Conservation (phyloP, 2,888 invertebrate species). For the Drosophila diplacantha region DNA sequence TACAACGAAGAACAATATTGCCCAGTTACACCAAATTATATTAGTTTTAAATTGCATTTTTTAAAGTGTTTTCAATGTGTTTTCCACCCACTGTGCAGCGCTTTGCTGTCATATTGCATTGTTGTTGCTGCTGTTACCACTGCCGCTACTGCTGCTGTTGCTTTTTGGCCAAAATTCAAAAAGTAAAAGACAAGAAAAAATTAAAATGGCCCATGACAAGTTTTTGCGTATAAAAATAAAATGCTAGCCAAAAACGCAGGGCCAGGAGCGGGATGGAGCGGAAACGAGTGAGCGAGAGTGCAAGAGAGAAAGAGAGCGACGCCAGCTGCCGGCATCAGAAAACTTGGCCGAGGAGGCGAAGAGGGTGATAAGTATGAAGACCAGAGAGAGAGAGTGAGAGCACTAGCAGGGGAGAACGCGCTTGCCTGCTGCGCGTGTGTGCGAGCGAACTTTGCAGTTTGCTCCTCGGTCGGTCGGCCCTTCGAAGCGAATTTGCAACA, state of each 20-base stretch:
- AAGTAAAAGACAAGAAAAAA: constrained; percentile 40
- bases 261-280: constrained; percentile 6
- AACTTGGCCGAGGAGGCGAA: background rate
- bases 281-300: constrained; percentile 10
- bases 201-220: constrained; percentile 58
- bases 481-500: constrained; percentile 23
- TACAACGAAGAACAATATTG: background rate
- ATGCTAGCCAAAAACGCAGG: constrained; percentile 44
- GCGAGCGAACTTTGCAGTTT: constrained; percentile 67
- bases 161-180: constrained; percentile 68
- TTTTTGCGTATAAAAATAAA: constrained; percentile 63
- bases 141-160: constrained; percentile 22
- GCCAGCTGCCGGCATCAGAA: constrained; percentile 39
- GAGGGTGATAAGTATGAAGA: constrained; percentile 1
- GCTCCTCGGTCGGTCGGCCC: constrained; percentile 24
- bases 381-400: constrained; percentile 14
- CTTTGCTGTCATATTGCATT: constrained; percentile 51
- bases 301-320: constrained; percentile 28
- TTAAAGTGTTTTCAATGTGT: background rate
- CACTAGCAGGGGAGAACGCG: constrained; percentile 20
- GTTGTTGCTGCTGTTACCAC: constrained; percentile 42
- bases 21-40: background rate
- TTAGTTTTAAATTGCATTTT: background rate
- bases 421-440: constrained; percentile 18
- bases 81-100: constrained; percentile 29